These are phyloP conservation scores for Piprites chloris DNA, from an alignment of 2,113 vertebrate species.

Conservation along the genomic window DNA sequence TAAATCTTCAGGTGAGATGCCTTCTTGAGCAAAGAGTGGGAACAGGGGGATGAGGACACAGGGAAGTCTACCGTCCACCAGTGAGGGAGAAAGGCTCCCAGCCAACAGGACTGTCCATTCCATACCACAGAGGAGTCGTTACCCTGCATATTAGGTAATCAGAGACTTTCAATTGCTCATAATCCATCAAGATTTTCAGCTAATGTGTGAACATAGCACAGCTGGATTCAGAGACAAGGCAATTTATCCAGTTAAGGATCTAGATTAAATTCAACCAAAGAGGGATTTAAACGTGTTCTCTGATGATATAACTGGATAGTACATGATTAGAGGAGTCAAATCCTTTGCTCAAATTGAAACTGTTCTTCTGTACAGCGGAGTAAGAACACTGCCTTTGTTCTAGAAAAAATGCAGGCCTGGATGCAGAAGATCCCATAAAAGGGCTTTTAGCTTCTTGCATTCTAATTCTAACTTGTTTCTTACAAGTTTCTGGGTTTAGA, in stretches of 20 bases:
- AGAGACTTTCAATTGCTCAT: background rate
- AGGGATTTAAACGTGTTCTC: background rate
- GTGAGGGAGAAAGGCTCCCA: background rate
- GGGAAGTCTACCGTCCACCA: background rate
- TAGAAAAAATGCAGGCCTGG: background rate
- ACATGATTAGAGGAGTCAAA: background rate
- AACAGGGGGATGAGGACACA: background rate
- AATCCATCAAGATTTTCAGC: background rate
- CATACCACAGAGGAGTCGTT: fast-evolving
- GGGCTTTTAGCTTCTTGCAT: background rate
- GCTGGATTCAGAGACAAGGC: background rate
- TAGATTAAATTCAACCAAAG: background rate
- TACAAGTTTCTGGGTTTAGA: background rate
- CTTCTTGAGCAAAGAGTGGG: background rate
- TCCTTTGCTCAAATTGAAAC: background rate
- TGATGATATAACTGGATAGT: background rate
- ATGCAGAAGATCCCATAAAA: background rate
- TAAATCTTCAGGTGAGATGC: background rate
- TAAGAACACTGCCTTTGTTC: background rate
- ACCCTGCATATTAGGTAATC: background rate
- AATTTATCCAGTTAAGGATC: background rate
- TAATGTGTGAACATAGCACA: fast-evolving
- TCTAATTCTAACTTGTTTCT: background rate
- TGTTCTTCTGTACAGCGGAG: background rate
- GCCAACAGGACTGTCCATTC: background rate